Evolutionary conservation across 2,888 invertebrate genomes (phyloP).

Genomic region (Acronicta leporina): DNA sequence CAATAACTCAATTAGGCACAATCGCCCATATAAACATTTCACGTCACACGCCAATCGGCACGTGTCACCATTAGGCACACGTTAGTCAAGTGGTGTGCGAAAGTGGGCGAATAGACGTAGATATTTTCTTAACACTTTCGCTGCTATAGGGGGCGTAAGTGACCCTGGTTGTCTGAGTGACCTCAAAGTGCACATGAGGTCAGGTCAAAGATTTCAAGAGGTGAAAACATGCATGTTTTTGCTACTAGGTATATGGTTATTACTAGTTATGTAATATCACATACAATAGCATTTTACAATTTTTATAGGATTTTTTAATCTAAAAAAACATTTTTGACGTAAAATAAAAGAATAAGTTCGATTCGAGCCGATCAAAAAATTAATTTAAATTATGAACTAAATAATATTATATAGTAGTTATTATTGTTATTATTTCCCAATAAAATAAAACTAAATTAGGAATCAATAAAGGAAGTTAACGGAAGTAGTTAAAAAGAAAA

Average conservation of each 20-base stretch:
- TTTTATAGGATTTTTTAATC: no score
- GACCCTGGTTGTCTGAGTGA: not conserved
- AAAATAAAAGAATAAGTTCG: no score
- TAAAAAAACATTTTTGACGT: no score
- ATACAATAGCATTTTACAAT: no score
- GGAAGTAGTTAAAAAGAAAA: slow-evolving; percentile 24
- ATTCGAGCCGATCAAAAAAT: no score
- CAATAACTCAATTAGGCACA: slow-evolving; percentile 45
- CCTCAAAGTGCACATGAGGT: not conserved
- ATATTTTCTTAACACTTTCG: slow-evolving; percentile 23
- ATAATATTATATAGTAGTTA: not conserved
- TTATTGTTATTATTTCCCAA: no score
- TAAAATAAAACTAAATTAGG: no score
- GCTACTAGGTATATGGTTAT: not conserved
- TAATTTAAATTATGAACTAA: no score
- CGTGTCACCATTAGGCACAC: slow-evolving; percentile 32
- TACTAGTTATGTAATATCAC: no score
- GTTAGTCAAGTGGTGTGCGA: not conserved
- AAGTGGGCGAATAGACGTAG: slow-evolving; percentile 3
- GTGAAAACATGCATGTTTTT: not conserved
- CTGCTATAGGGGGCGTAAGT: not conserved
- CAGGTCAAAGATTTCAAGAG: not conserved
- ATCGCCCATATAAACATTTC: slow-evolving; percentile 1
- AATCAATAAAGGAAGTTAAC: not conserved
- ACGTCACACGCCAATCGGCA: slow-evolving; percentile 21